A percentile compares a stretch with the other conserved stretches of the same genome.
phyloP scores from a whole-genome alignment of 2,888 invertebrate genomes.

The Ceriagrion tenellum region DNA sequence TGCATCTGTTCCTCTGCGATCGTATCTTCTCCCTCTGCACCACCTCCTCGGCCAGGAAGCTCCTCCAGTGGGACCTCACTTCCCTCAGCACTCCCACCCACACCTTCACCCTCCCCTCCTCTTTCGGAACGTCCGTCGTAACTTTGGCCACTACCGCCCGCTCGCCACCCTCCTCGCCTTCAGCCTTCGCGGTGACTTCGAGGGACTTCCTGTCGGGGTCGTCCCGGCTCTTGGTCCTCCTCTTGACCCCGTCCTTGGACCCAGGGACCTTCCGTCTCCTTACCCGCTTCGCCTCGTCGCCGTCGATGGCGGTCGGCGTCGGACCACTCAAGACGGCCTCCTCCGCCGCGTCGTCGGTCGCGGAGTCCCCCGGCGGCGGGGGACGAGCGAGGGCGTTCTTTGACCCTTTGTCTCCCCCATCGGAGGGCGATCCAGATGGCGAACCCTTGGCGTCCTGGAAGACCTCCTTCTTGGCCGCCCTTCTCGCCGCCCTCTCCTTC shows the following conservation, averaged over 20 bases:
- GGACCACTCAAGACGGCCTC: slow-evolving; percentile 8
- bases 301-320: neutral
- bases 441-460: neutral
- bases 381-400: neutral
- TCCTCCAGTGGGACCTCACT: slow-evolving; percentile 68
- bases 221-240: slow-evolving; percentile 47
- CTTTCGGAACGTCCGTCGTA: neutral
- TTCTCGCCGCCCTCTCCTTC: neutral
- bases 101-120: slow-evolving; percentile 7
- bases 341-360: neutral
- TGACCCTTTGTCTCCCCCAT: neutral
- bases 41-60: slow-evolving; percentile 63
- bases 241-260: slow-evolving; percentile 20
- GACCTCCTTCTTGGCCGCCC: slow-evolving; percentile 37
- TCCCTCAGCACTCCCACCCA: slow-evolving; percentile 66
- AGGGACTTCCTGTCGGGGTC: neutral
- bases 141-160: neutral
- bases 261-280: slow-evolving; percentile 6
- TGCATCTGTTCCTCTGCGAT: slow-evolving; percentile 77
- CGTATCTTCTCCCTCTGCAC: slow-evolving; percentile 68
- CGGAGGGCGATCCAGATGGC: too few species aligned
- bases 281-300: slow-evolving; percentile 22
- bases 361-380: neutral
- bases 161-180: neutral
- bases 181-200: neutral